These are phyloP conservation scores for Styela clava DNA, from an alignment of 23 tunicate species.

Conservation along the genomic window DNA sequence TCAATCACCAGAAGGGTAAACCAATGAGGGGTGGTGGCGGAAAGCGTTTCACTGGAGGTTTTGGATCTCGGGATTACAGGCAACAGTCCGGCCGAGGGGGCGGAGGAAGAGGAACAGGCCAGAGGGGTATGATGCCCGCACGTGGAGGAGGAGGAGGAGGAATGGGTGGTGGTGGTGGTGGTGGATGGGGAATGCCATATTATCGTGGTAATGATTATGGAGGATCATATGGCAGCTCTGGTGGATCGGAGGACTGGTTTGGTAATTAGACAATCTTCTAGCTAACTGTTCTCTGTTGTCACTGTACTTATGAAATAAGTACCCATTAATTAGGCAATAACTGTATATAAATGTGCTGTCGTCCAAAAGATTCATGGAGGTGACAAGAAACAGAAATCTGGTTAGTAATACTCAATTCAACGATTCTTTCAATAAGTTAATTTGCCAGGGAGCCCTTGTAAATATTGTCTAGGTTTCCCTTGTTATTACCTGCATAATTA, in stretches of 20 bases:
- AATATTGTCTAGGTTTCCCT: not conserved
- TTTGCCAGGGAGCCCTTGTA: not conserved
- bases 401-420: too few species aligned
- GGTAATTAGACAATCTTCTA: constrained; percentile 66
- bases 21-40: constrained; percentile 44
- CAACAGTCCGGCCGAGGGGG: constrained; percentile 69
- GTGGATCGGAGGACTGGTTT: constrained; percentile 92
- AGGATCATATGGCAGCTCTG: constrained; percentile 72
- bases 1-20: constrained; percentile 85
- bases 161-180: constrained; percentile 39
- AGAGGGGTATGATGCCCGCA: constrained; percentile 42
- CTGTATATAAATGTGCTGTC: too few species aligned
- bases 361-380: too few species aligned
- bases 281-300: too few species aligned
- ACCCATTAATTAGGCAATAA: too few species aligned
- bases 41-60: constrained; percentile 82
- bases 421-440: too few species aligned
- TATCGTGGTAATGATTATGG: constrained; percentile 93
- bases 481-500: not conserved
- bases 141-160: constrained; percentile 9
- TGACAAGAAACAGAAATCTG: too few species aligned
- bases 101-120: constrained; percentile 39
- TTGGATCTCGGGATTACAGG: constrained; percentile 99
- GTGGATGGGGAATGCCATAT: constrained; percentile 60
- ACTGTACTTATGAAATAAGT: too few species aligned